Percentiles rank a stretch among this genome's conserved stretches.
These are phyloP conservation scores for Strongylocentrotus purpuratus DNA, from an alignment of 35 echinoderm and acorn worm genomes.

Conservation along the genomic window DNA sequence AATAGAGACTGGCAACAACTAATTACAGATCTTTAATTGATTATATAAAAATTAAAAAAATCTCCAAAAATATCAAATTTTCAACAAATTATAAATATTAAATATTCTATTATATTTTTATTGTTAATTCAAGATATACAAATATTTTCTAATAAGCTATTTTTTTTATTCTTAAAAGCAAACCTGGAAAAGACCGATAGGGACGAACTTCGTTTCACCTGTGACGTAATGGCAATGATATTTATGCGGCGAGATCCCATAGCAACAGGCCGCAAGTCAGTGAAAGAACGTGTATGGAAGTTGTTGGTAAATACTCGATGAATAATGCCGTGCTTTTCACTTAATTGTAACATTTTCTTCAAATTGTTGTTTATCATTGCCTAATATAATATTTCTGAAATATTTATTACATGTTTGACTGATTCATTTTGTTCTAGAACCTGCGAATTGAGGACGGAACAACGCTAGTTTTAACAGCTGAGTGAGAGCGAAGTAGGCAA, in stretches of 20 bases:
- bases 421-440: neutral
- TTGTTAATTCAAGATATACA: no score
- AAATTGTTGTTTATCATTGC: neutral
- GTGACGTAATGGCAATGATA: no score
- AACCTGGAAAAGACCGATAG: no score
- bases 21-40: no score
- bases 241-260: neutral
- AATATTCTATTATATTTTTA: no score
- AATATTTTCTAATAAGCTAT: no score
- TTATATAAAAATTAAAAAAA: no score
- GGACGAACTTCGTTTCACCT: no score
- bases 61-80: no score
- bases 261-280: neutral
- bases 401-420: neutral
- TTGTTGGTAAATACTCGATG: neutral
- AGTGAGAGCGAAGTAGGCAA: neutral
- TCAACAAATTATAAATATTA: no score
- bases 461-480: neutral
- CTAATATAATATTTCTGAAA: neutral
- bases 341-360: neutral
- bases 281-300: neutral
- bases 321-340: neutral
- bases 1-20: no score
- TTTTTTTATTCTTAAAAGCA: no score
- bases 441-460: neutral